Evolutionary conservation across 2,797 vertebrate genomes (phyloP), one percentile per base, ranked within the genome.

Genomic region (Lithobates pipiens): DNA sequence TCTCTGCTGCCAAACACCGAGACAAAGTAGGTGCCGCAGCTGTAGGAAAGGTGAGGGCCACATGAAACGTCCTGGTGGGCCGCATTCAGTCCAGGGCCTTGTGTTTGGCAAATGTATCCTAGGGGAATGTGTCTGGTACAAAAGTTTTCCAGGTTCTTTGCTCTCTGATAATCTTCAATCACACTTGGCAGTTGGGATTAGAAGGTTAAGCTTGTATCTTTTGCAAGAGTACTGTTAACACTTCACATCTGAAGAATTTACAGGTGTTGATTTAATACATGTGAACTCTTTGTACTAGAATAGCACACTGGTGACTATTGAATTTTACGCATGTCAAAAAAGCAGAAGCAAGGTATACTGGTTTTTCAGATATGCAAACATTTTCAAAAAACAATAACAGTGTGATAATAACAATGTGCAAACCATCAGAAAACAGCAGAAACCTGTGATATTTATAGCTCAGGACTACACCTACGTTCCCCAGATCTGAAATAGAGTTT

Each of bases 301-400:
- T 63, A 39, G 44, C 36, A 79, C 65, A 23, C 23, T 11, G 67
- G 50, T 78, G 83, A 84, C 29, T 69, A 39, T 80, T 27, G 34
- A 15, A 13, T 54, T 50, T 5, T 36, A 36, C 34, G 13, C 16
- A 74, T 50, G 71, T 42, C 61, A 73, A 73, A 65, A 39, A 39
- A 39, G 21, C 77, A 25, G 18, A 71, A 71, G 44, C 82, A 9
- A 65, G 57, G 70, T 15, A 29, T 57, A 84, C 76, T 39, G 57
- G 68, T 65, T 78, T 16, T 71, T 77, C 75, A 77, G 42, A 77
- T 77, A 77, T 50, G n/a, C 29, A 71, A 71, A 70, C 10, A 46
- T 32, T 69, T 69, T 44, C 32, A 10, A 68, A 39, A 79, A 68
- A 29, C 63, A 69, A 63, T 39, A 39, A 61, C 25, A 50, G 8